Evolutionary conservation across 2,797 vertebrate genomes (phyloP).

Genomic region (Rhyacichthys aspro): DNA sequence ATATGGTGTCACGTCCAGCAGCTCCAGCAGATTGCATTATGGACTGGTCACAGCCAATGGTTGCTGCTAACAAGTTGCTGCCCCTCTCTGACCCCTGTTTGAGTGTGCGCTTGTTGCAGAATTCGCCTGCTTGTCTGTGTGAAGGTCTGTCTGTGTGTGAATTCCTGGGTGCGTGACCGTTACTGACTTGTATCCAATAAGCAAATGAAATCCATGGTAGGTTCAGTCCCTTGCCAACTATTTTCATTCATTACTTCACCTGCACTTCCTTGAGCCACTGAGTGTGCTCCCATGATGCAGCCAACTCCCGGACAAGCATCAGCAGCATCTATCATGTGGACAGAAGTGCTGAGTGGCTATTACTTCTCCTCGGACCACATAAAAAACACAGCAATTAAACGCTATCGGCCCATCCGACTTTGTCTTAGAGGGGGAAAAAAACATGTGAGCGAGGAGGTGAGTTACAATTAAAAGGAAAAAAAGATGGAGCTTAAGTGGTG

Average conservation of each 20-base stretch:
- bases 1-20: constrained; percentile 51
- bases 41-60: constrained; percentile 51
- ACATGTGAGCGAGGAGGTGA: constrained; percentile 31
- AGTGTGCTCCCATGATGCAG: constrained; percentile 60
- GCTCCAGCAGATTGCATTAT: constrained; percentile 58
- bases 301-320: constrained; percentile 67
- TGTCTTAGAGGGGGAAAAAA: constrained; percentile 51
- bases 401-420: constrained; percentile 69
- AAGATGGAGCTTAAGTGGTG: constrained; percentile 33
- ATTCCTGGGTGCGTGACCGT: constrained; percentile 39
- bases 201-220: constrained; percentile 67
- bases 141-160: constrained; percentile 22
- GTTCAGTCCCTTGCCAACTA: constrained; percentile 36
- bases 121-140: constrained; percentile 5
- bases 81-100: constrained; percentile 50
- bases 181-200: constrained; percentile 64
- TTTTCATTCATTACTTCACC: constrained; percentile 77
- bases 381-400: constrained; percentile 79
- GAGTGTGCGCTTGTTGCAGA: constrained; percentile 10
- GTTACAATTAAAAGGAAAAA: constrained; percentile 28
- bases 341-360: constrained; percentile 80
- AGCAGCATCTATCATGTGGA: constrained; percentile 77
- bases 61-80: constrained; percentile 66
- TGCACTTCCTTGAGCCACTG: constrained; percentile 69
- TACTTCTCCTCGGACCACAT: constrained; percentile 74